phyloP scores from a whole-genome alignment of 1,140 invertebrate genomes.

The Hylaeus volcanicus region DNA sequence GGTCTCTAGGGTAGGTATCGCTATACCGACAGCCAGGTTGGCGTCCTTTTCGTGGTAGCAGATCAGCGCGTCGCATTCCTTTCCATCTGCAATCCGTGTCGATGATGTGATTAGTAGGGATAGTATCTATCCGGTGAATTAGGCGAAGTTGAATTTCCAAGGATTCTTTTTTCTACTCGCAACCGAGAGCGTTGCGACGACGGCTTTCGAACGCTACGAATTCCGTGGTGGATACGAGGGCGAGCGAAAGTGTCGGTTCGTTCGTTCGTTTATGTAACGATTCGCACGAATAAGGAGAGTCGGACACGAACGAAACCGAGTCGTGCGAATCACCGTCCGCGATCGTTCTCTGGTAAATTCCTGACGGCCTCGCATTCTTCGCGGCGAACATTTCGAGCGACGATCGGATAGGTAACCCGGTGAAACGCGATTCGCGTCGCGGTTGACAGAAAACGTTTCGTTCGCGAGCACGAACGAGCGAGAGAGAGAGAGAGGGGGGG shows the following conservation, averaged over 20 bases:
- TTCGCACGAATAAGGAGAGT: conserved; percentile 20
- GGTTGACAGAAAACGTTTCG: no score
- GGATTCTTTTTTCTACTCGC: no score
- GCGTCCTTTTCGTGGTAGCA: conserved; percentile 80
- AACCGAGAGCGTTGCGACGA: no score
- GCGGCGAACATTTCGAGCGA: no score
- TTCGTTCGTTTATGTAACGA: conserved; percentile 20
- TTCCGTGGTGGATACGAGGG: background rate
- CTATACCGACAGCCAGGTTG: conserved; percentile 72
- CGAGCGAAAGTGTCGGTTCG: conserved; percentile 19
- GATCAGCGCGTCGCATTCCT: conserved; percentile 78
- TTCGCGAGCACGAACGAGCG: no score
- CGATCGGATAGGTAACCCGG: no score
- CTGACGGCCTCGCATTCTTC: background rate
- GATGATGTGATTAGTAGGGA: no score
- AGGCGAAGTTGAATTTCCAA: no score
- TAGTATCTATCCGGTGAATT: no score
- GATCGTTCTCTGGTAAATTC: conserved; percentile 6
- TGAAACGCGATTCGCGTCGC: no score
- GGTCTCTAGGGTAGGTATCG: conserved; percentile 76
- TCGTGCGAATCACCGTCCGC: background rate
- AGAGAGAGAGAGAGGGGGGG: background rate
- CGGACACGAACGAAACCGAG: conserved; percentile 8
- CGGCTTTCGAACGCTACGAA: background rate
- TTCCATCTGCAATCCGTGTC: conserved; percentile 75